A percentile compares a stretch with the other conserved stretches of the same genome.
Conservation (phyloP, 2,888 invertebrate genomes). For the Agrochola lychnidis region DNA sequence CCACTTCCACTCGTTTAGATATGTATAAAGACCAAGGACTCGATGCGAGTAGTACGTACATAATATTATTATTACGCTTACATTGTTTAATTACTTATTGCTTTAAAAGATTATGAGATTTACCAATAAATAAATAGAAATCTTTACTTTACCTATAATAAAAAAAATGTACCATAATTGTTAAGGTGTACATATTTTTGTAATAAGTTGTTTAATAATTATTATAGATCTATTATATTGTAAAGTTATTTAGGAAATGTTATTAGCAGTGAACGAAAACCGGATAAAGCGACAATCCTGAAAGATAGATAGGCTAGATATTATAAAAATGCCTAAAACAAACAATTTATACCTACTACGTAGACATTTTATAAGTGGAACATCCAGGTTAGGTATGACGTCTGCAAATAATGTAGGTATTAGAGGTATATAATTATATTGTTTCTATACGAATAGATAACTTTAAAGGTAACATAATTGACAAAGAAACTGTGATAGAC, state of each 20-base stretch:
- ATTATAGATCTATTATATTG: constrained; percentile 60
- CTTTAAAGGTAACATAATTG: constrained; percentile 61
- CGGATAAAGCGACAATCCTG: constrained; percentile 54
- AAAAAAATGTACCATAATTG: constrained; percentile 66
- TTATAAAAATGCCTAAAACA: constrained; percentile 64
- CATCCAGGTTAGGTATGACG: constrained; percentile 54
- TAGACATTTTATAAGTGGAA: constrained; percentile 62
- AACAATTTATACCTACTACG: constrained; percentile 58
- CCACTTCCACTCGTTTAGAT: constrained; percentile 76
- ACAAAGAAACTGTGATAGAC: constrained; percentile 78
- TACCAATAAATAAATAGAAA: constrained; percentile 60
- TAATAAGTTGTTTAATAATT: constrained; percentile 68
- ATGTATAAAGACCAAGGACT: constrained; percentile 70
- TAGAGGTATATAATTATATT: constrained; percentile 49
- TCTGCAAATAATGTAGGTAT: constrained; percentile 59
- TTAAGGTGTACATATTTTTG: constrained; percentile 77
- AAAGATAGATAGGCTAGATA: constrained; percentile 66
- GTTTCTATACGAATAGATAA: constrained; percentile 62
- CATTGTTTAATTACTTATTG: constrained; percentile 71
- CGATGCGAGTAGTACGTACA: constrained; percentile 65
- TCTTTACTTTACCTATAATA: constrained; percentile 61
- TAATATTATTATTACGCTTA: constrained; percentile 74
- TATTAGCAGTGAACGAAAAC: constrained; percentile 61
- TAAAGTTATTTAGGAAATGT: constrained; percentile 59
- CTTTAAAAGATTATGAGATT: constrained; percentile 67